These are phyloP conservation scores for Pelusios castaneus DNA, from an alignment of 2,113 vertebrate genomes.

Conservation along the genomic window DNA sequence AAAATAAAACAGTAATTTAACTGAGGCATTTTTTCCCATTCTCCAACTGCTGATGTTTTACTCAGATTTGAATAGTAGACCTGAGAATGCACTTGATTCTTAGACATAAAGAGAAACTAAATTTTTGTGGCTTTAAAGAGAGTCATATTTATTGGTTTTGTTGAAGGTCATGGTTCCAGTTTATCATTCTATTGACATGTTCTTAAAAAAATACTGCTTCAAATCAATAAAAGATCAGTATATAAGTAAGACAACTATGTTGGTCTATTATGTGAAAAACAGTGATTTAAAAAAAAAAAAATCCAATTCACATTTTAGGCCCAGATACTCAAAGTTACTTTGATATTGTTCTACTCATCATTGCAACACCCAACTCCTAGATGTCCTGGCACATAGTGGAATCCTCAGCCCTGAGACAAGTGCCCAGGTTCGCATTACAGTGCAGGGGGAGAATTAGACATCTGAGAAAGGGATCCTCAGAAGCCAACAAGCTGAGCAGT, in stretches of 20 bases:
- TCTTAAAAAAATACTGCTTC: background rate
- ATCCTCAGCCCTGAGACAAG: too few relatives aligned
- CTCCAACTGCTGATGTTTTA: background rate
- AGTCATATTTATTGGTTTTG: background rate
- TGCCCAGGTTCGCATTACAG: too few relatives aligned
- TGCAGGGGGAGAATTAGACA: too few relatives aligned
- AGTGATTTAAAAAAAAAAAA: too few relatives aligned
- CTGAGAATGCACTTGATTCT: background rate
- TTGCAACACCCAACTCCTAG: too few relatives aligned
- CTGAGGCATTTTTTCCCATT: background rate
- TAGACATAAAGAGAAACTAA: background rate
- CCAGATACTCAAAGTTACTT: too few relatives aligned
- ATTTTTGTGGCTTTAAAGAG: background rate
- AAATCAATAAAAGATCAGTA: background rate
- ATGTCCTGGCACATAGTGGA: too few relatives aligned
- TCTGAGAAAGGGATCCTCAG: background rate
- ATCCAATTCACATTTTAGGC: too few relatives aligned
- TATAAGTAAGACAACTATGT: background rate
- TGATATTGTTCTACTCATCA: too few relatives aligned
- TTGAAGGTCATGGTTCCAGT: background rate
- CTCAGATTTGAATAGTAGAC: background rate
- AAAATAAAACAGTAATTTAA: background rate
- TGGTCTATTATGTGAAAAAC: too few relatives aligned
- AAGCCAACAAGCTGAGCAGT: background rate
- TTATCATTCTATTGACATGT: background rate